phyloP scores from a whole-genome alignment of 2,113 vertebrate genomes.

The Plestiodon gilberti region DNA sequence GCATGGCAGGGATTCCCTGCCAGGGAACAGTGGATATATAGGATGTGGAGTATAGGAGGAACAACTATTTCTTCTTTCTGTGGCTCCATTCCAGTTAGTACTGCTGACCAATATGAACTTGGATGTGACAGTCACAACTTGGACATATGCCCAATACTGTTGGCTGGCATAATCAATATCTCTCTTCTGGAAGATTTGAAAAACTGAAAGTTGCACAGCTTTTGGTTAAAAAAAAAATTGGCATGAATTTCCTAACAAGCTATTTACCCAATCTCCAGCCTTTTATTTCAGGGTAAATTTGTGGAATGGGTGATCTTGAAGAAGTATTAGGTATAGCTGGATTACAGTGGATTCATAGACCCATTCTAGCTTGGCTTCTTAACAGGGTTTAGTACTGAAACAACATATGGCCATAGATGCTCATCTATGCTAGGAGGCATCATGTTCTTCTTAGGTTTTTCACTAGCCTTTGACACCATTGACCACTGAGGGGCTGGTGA shows the following conservation, averaged over 20 bases:
- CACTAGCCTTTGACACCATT: no score
- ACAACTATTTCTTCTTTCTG: background rate
- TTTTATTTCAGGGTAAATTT: background rate
- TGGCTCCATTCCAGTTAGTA: background rate
- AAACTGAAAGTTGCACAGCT: background rate
- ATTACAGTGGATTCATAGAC: no score
- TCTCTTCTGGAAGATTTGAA: background rate
- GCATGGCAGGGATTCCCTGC: no score
- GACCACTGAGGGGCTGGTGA: no score
- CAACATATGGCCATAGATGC: no score
- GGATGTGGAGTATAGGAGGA: background rate
- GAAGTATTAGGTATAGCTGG: background rate
- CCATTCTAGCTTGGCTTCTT: no score
- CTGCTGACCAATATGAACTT: background rate
- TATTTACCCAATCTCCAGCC: background rate
- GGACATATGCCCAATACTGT: background rate
- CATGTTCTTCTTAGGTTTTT: no score
- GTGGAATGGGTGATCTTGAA: background rate
- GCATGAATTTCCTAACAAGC: background rate
- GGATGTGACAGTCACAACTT: background rate
- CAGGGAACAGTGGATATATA: background rate
- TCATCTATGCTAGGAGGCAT: no score
- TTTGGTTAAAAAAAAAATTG: background rate
- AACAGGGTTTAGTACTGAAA: no score
- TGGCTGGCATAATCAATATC: background rate